Conservation (phyloP, 2,888 invertebrate genomes). For the Omphaloscelis lunosa region DNA sequence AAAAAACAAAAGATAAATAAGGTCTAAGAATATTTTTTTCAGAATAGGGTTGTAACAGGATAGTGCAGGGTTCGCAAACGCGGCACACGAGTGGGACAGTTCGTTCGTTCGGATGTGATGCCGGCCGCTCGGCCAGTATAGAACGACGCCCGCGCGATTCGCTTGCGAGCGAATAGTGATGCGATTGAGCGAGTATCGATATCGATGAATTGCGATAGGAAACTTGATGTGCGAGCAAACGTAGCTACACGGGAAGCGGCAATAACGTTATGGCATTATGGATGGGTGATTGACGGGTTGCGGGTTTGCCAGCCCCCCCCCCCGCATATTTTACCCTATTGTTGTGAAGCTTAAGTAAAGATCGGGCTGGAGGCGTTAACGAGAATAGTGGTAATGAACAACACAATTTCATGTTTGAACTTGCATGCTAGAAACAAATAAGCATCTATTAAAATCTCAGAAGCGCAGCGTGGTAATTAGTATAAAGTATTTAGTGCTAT, state of each 20-base stretch:
- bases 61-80: slow-evolving; percentile 83
- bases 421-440: slow-evolving; percentile 3
- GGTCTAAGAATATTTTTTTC: slow-evolving; percentile 35
- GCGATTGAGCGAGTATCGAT: slow-evolving; percentile 58
- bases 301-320: slow-evolving; percentile 32
- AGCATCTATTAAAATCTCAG: neutral
- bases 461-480: neutral
- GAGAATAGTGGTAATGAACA: slow-evolving; percentile 3
- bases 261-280: neutral
- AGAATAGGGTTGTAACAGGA: slow-evolving; percentile 69
- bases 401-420: slow-evolving; percentile 28
- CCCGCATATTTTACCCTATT: slow-evolving; percentile 1
- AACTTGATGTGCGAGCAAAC: neutral
- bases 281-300: neutral
- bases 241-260: neutral
- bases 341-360: slow-evolving; percentile 9
- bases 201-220: slow-evolving; percentile 68
- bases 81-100: slow-evolving; percentile 82
- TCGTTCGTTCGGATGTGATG: slow-evolving; percentile 89
- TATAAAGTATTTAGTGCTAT: neutral
- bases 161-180: slow-evolving; percentile 75
- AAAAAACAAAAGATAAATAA: slow-evolving; percentile 33
- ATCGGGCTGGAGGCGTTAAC: neutral
- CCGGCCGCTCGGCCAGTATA: slow-evolving; percentile 87
- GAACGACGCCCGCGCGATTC: slow-evolving; percentile 75